Evolutionary conservation across 1,140 invertebrate species (phyloP).

Genomic region (Sminthurides bifidus): DNA sequence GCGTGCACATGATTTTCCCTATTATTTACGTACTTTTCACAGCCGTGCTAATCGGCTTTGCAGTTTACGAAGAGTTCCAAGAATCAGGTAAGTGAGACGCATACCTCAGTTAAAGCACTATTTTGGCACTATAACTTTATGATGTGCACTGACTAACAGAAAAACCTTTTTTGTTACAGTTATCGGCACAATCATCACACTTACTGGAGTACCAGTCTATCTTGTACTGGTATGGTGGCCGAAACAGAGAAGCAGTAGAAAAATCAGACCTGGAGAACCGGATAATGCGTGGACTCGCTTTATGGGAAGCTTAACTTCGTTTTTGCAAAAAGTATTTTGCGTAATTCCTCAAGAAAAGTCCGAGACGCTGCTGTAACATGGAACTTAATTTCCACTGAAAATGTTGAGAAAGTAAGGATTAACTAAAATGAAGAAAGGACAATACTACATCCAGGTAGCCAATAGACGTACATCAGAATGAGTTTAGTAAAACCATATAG

Average conservation of each 20-base stretch:
- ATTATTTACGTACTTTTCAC: constrained; percentile 44
- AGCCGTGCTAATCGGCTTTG: constrained; percentile 43
- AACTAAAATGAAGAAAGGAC: too few relatives aligned
- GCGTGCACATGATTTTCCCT: constrained; percentile 50
- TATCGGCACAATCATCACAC: constrained; percentile 37
- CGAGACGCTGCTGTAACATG: constrained; percentile 24
- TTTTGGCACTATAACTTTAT: too few relatives aligned
- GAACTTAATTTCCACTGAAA: too few relatives aligned
- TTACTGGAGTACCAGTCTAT: constrained; percentile 45
- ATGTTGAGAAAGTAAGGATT: too few relatives aligned
- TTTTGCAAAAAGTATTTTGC: constrained; percentile 26
- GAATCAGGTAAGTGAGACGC: constrained; percentile 36
- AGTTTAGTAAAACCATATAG: too few relatives aligned
- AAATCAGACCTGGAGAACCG: not conserved
- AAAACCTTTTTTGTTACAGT: constrained; percentile 32
- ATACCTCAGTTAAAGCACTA: too few relatives aligned
- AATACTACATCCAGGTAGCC: too few relatives aligned
- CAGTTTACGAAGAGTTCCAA: constrained; percentile 38
- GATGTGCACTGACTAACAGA: not conserved
- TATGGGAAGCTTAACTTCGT: not conserved
- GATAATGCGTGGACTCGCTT: not conserved
- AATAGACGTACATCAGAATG: too few relatives aligned
- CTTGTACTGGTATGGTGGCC: constrained; percentile 36
- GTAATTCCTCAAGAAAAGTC: constrained; percentile 30
- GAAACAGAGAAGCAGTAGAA: not conserved